These are phyloP conservation scores for Corythornis vintsioides DNA, from an alignment of 2,113 vertebrate species.

Conservation along the genomic window DNA sequence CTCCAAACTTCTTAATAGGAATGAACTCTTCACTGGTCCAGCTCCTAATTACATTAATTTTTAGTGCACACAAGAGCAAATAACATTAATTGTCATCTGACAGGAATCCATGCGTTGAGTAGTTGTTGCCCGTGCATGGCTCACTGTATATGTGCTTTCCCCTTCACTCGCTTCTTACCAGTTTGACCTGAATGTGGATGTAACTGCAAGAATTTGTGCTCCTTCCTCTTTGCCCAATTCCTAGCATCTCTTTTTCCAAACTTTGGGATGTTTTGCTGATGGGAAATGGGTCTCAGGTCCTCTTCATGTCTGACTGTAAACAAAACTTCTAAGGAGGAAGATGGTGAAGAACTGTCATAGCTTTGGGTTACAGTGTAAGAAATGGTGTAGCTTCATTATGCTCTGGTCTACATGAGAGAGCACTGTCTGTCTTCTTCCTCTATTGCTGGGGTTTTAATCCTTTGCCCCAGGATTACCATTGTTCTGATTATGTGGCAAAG, in stretches of 20 bases:
- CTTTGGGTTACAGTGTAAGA: neutral
- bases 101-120: too few species aligned
- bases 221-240: neutral
- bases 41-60: fast-evolving
- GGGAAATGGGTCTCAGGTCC: neutral
- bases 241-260: neutral
- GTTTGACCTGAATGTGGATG: fast-evolving
- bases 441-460: neutral
- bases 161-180: neutral
- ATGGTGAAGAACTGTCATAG: neutral
- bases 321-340: neutral
- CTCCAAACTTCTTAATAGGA: neutral
- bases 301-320: neutral
- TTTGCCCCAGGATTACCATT: neutral
- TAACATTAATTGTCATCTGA: neutral
- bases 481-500: neutral
- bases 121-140: neutral
- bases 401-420: neutral
- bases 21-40: neutral
- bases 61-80: neutral
- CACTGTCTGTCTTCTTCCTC: neutral
- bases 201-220: neutral
- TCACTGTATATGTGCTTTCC: neutral
- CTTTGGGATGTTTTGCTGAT: neutral
- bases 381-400: neutral